Evolutionary conservation across 2,888 invertebrate species (phyloP).

Genomic region (Andrena minutula): DNA sequence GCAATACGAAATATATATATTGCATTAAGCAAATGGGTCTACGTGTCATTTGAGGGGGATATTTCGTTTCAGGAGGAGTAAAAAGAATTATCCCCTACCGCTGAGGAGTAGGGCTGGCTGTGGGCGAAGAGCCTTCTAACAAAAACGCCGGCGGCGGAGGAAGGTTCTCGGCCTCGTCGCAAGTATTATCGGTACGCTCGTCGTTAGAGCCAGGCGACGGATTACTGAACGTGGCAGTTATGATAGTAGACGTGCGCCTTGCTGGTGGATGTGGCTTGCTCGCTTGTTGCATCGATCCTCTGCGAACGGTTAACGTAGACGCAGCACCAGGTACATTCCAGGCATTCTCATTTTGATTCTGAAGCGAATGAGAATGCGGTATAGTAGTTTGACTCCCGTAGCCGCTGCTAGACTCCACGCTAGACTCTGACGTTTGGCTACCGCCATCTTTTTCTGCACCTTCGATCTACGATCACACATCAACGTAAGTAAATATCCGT

Average conservation of each 20-base stretch:
- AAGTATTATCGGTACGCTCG: conserved; percentile 68
- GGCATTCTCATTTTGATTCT: conserved; percentile 77
- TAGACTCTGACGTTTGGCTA: conserved; percentile 88
- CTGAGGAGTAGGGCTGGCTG: conserved; percentile 80
- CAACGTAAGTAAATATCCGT: conserved; percentile 7
- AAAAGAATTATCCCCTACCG: conserved; percentile 71
- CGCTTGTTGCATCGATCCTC: conserved; percentile 87
- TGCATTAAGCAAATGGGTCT: background rate
- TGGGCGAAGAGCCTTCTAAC: conserved; percentile 86
- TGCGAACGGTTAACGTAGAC: conserved; percentile 86
- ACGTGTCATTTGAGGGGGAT: background rate
- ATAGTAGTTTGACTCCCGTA: conserved; percentile 92
- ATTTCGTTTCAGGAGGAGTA: background rate
- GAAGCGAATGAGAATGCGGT: conserved; percentile 84
- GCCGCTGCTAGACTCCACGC: conserved; percentile 91
- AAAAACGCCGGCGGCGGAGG: conserved; percentile 93
- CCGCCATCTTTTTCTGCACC: conserved; percentile 82
- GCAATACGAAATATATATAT: conserved; percentile 33
- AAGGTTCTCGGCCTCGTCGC: conserved; percentile 86
- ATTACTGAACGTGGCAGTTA: conserved; percentile 71
- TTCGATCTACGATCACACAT: conserved; percentile 77
- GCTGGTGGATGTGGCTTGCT: conserved; percentile 93
- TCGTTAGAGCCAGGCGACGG: conserved; percentile 63
- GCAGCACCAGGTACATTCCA: conserved; percentile 76
- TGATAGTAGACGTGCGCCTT: conserved; percentile 91